Conservation (phyloP, 2,797 vertebrate species). For the Vultur gryphus region DNA sequence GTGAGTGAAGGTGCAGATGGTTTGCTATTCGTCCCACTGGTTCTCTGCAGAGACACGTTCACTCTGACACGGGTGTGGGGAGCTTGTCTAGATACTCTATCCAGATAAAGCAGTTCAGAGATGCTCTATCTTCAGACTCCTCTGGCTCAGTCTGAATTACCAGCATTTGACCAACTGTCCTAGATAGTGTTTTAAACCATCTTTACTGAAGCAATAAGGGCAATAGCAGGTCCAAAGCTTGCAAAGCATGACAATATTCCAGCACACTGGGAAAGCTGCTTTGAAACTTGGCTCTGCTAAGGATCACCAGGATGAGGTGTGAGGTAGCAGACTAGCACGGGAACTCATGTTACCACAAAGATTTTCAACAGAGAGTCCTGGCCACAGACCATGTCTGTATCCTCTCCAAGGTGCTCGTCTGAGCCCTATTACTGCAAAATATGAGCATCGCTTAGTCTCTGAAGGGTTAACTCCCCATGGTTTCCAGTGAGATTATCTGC, state of each 20-base stretch:
- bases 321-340: background rate
- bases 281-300: background rate
- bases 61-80: background rate
- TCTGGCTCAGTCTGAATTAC: background rate
- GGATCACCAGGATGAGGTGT: background rate
- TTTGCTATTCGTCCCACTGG: background rate
- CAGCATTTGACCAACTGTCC: background rate
- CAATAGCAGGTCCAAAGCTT: background rate
- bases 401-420: background rate
- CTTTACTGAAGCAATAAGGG: background rate
- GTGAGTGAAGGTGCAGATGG: constrained; percentile 1
- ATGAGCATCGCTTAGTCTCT: background rate
- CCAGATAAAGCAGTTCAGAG: background rate
- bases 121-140: background rate
- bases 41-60: background rate
- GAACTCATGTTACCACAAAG: background rate
- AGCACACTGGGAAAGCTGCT: background rate
- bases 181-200: background rate
- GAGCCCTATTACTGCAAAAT: background rate
- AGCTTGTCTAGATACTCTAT: background rate
- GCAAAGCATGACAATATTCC: background rate
- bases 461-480: background rate
- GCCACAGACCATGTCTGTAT: background rate
- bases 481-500: background rate
- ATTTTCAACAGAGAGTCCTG: background rate